A percentile compares a stretch with the other conserved stretches of the same genome.
Evolutionary conservation across 2,888 invertebrate genomes (phyloP).

Genomic region (Ormyrus labotus): DNA sequence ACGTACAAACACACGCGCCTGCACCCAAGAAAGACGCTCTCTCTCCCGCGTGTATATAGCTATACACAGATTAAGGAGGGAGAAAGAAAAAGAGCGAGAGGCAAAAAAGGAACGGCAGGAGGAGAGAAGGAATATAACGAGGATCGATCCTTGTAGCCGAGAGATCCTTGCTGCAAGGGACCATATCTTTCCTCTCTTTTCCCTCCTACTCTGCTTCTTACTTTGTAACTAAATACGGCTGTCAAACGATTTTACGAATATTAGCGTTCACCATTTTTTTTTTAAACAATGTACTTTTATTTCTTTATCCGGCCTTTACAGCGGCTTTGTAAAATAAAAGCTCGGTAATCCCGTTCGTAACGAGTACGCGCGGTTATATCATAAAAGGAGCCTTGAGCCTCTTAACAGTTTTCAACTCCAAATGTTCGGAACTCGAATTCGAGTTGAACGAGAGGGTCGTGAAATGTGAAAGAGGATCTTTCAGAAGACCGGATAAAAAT

Average conservation of each 20-base stretch:
- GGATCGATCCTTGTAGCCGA: constrained; percentile 47
- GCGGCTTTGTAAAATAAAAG: not conserved
- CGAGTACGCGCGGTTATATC: no score
- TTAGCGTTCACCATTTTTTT: not conserved
- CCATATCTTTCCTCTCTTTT: constrained; percentile 17
- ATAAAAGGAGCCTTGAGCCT: no score
- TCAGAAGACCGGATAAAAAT: no score
- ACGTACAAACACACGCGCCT: not conserved
- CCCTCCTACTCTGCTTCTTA: not conserved
- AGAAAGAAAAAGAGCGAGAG: not conserved
- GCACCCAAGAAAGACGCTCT: not conserved
- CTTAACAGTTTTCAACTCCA: no score
- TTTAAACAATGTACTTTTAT: not conserved
- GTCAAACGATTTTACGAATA: not conserved
- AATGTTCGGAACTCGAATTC: no score
- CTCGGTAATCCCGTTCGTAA: no score
- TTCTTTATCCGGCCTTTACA: not conserved
- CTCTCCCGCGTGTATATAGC: not conserved
- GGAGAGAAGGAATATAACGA: constrained; percentile 38
- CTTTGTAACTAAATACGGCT: constrained; percentile 26
- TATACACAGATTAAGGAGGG: constrained; percentile 15
- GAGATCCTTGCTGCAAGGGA: constrained; percentile 36
- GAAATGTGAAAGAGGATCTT: no score
- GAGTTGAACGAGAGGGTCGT: no score
- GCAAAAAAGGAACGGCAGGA: constrained; percentile 4